Base-by-base conservation (phyloP, 1,140 invertebrate species). In the Aphelinus atriplicis region DNA sequence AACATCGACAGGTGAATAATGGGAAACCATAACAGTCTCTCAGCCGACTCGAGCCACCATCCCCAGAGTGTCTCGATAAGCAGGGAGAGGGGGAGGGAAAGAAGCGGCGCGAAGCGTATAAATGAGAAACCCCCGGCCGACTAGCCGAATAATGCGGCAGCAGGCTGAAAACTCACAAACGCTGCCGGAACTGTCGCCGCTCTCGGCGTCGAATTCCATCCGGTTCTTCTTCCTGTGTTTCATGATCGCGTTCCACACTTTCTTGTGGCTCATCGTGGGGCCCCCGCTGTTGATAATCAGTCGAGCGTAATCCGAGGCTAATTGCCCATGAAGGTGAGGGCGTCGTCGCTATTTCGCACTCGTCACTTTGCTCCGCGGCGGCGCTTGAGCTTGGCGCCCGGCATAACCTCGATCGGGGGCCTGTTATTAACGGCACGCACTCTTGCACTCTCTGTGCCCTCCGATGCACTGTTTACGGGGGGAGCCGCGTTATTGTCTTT, bases 231-330 rank as follows among this genome's bases (percentile, higher is more conserved):
- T 87, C 68, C 84, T 89, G 7, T 86, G 82, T 9, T 83, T 77
- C n/a, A 85, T 74, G 53, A 89, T 85, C 1, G 86, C 85, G 64
- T 86, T 86, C 88, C 88, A 89, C 71, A 88, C 84, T 65, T 82
- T 84, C 72, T 84, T 85, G 73, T 85, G 85, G 48, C 84, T 86
- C 88, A 88, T 89, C 71, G 77, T 26, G 51, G 2, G n/a, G 26
- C 48, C 43, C 56, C 47, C 53, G 46, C 55, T 26, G 45, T 51
- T 69, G 76, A 62, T 43, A 75, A 75, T 75, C 71, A 75, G n/a
- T 0, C 63, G 26, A 55, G 64, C 63, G 56, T 75, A 53, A 74
- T 74, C 57, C 45, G 64, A 71, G 63, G 67, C 66, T 74, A 75
- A 77, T 76, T 77, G 48, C 2, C 46, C 43, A 45, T 3, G 63